phyloP scores from a whole-genome alignment of 2,797 vertebrate species.

The Hydrophis major region DNA sequence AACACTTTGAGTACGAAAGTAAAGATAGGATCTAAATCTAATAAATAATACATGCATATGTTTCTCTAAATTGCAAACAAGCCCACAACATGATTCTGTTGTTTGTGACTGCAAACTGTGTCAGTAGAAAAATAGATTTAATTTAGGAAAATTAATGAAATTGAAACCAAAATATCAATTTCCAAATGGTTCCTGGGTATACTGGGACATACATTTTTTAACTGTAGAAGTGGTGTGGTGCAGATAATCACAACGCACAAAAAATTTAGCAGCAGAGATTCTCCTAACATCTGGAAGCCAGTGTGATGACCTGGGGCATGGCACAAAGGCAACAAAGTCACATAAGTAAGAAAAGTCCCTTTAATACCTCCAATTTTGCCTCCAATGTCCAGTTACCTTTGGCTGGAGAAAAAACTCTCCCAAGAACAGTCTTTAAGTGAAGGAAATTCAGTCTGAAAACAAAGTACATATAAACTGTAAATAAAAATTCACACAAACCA shows the following conservation, averaged over 20 bases:
- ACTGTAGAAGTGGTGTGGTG: background rate
- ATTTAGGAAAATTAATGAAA: background rate
- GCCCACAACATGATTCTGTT: background rate
- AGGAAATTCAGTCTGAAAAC: too few species aligned
- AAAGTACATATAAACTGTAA: too few species aligned
- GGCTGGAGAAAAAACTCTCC: too few species aligned
- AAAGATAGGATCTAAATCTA: background rate
- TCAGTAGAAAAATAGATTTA: background rate
- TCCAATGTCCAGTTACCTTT: too few species aligned
- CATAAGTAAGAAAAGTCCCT: too few species aligned
- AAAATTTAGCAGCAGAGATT: background rate
- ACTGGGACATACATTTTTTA: background rate
- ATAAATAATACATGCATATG: background rate
- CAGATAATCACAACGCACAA: fast-evolving
- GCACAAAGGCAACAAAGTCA: too few species aligned
- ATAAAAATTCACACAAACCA: too few species aligned
- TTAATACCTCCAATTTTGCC: too few species aligned
- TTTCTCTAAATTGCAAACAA: background rate
- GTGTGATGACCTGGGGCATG: too few species aligned
- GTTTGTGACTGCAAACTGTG: background rate
- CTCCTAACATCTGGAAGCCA: conserved; percentile 1
- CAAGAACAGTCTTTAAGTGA: too few species aligned
- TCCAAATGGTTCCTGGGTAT: background rate
- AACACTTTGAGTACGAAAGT: background rate
- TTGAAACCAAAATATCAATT: background rate